Conservation (phyloP, 2,797 vertebrate genomes). For the Tangara arthus region DNA sequence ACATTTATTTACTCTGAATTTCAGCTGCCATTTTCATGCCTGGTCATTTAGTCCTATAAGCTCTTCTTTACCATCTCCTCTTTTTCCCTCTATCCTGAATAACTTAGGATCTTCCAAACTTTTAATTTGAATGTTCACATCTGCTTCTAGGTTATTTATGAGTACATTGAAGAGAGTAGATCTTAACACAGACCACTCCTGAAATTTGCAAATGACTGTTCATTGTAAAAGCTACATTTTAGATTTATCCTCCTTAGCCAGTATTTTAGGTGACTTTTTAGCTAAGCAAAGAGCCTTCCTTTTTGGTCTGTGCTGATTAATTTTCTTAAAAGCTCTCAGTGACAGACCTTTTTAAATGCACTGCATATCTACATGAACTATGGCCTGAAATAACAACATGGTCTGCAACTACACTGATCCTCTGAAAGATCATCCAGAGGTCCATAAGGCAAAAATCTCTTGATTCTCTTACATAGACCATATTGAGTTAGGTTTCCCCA, state of each 20-base stretch:
- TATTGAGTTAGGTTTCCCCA: background rate
- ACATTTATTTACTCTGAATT: background rate
- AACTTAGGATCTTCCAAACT: background rate
- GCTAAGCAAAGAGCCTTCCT: background rate
- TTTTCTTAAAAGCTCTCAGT: background rate
- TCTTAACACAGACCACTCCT: background rate
- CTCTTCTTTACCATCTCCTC: background rate
- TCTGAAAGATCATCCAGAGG: background rate
- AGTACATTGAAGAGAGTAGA: background rate
- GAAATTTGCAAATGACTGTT: background rate
- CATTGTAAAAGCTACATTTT: background rate
- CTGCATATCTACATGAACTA: background rate
- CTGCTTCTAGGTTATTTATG: background rate
- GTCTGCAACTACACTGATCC: background rate
- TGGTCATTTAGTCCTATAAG: background rate
- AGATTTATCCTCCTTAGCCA: background rate
- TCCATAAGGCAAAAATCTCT: background rate
- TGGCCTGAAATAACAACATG: background rate
- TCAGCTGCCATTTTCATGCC: background rate
- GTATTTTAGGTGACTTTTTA: background rate
- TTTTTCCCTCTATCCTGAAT: background rate
- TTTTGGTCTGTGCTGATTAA: background rate
- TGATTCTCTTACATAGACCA: background rate
- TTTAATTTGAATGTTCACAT: background rate
- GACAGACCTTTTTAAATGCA: background rate